phyloP scores from a whole-genome alignment of 2,113 vertebrate genomes.

The Trachemys scripta region DNA sequence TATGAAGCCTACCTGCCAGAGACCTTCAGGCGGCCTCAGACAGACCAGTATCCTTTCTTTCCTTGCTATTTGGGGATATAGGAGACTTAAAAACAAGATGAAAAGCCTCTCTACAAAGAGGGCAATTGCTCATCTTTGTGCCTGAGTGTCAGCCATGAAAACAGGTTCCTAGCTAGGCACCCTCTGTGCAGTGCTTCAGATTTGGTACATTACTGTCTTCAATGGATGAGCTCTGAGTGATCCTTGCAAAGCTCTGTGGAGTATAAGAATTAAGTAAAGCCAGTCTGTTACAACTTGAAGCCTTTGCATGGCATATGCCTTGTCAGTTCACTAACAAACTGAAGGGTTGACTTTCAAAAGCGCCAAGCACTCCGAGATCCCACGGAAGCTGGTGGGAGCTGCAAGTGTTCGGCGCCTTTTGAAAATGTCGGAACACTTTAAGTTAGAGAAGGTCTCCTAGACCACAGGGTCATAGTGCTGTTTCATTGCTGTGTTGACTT shows the following conservation, averaged over 20 bases:
- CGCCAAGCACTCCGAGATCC: not conserved
- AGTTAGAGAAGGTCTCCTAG: not conserved
- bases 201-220: rapidly evolving
- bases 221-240: not conserved
- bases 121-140: not conserved
- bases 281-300: rapidly evolving
- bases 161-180: not conserved
- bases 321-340: not conserved
- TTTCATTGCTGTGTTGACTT: not conserved
- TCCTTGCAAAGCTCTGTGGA: not conserved
- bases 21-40: constrained; percentile 94
- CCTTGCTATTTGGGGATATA: not conserved
- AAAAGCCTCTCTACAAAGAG: not conserved
- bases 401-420: not conserved
- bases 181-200: rapidly evolving
- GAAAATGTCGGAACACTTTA: not conserved
- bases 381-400: not conserved
- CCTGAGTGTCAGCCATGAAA: not conserved
- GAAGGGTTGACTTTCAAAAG: not conserved
- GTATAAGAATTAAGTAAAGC: not conserved
- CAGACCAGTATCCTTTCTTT: constrained; percentile 90
- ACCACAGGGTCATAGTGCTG: rapidly evolving
- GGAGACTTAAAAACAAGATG: not conserved
- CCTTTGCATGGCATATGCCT: not conserved
- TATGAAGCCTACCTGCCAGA: constrained; percentile 97